phyloP scores from a whole-genome alignment of 2,113 vertebrate species.

The Rhinogobius similis region DNA sequence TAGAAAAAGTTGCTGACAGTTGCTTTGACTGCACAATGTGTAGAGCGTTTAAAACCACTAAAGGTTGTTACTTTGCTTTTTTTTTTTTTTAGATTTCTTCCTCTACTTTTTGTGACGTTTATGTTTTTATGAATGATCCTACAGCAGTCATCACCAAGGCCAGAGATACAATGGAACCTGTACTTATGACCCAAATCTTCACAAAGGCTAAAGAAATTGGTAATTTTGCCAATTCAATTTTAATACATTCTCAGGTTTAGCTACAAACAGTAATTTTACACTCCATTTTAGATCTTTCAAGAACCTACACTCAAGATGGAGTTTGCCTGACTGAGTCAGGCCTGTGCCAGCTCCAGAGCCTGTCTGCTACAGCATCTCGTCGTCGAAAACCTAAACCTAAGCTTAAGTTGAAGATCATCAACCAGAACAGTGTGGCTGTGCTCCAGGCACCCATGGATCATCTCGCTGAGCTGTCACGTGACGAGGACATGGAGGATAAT shows the following conservation, averaged over 20 bases:
- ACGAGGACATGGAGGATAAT: constrained; percentile 90
- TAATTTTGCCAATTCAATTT: too few species aligned
- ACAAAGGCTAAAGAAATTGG: constrained; percentile 92
- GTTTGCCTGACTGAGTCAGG: constrained; percentile 97
- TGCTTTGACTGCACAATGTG: constrained; percentile 96
- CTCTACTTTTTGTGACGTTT: neutral
- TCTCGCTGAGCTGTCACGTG: constrained; percentile 89
- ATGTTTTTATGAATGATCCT: constrained; percentile 26
- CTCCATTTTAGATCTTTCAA: constrained; percentile 83
- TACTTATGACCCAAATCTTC: constrained; percentile 85
- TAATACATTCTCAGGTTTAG: too few species aligned
- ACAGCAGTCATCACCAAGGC: constrained; percentile 72
- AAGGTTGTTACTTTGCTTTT: constrained; percentile 55
- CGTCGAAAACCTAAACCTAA: constrained; percentile 94
- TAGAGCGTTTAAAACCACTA: constrained; percentile 85
- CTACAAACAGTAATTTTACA: neutral
- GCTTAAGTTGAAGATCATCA: constrained; percentile 97
- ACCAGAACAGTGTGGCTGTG: constrained; percentile 98
- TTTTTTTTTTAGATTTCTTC: neutral
- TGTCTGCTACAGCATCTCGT: constrained; percentile 87
- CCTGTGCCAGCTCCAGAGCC: constrained; percentile 94
- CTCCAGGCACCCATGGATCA: constrained; percentile 90
- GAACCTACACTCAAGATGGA: constrained; percentile 97
- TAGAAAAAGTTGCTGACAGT: constrained; percentile 90
- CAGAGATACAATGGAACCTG: constrained; percentile 86